A percentile compares a stretch with the other conserved stretches of the same genome.
phyloP scores from a whole-genome alignment of 2,797 vertebrate genomes.

The Myotis myotis region DNA sequence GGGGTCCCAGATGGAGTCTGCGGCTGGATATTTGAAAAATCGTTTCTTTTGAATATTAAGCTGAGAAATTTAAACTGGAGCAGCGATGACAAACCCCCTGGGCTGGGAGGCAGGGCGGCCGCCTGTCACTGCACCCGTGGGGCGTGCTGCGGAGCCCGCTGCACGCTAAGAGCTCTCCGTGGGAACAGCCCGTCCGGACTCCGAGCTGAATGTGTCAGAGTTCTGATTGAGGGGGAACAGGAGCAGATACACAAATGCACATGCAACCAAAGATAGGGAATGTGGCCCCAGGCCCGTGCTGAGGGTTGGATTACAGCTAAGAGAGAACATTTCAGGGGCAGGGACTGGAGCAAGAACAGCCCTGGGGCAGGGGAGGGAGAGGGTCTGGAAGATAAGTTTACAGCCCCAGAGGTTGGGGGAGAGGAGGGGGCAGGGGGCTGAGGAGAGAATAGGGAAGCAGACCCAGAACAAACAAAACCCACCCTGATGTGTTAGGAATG shows the following conservation, averaged over 20 bases:
- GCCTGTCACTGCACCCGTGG: too few species aligned
- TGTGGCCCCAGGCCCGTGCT: not conserved
- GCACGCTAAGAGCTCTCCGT: slow-evolving; percentile 64
- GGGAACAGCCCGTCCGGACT: slow-evolving; percentile 63
- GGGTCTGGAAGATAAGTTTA: slow-evolving; percentile 60
- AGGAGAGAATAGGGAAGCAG: not conserved
- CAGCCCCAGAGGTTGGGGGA: not conserved
- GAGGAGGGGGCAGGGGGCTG: rapidly evolving
- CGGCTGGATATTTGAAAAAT: slow-evolving; percentile 75
- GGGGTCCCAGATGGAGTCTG: slow-evolving; percentile 78
- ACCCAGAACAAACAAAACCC: not conserved
- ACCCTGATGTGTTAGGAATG: not conserved
- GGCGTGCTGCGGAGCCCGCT: not conserved
- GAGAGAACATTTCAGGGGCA: slow-evolving; percentile 46
- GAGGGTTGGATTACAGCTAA: slow-evolving; percentile 1
- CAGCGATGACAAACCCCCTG: slow-evolving; percentile 14
- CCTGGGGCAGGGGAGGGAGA: not conserved
- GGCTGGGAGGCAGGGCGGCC: not conserved
- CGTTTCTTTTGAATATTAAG: slow-evolving; percentile 63
- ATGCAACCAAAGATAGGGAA: slow-evolving; percentile 51
- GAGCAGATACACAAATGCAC: slow-evolving; percentile 54
- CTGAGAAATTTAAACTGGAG: slow-evolving; percentile 64
- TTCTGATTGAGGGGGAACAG: not conserved
- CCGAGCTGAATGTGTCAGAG: slow-evolving; percentile 42
- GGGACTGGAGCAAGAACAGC: slow-evolving; percentile 34